A percentile compares a stretch with the other conserved stretches of the same genome.
phyloP scores from a whole-genome alignment of 2,888 invertebrate species.

The Argynnis bischoffii region DNA sequence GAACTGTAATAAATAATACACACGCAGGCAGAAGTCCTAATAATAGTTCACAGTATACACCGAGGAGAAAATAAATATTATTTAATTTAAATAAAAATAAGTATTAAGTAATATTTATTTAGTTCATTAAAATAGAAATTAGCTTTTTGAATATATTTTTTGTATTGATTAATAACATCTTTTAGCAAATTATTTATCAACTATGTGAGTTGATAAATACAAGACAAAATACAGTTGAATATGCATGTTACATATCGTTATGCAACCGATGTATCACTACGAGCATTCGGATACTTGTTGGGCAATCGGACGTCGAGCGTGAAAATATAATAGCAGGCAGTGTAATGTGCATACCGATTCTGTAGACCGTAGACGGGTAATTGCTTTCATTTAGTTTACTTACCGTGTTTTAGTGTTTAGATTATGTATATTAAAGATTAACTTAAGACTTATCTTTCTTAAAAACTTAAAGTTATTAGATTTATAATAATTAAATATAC shows the following conservation, averaged over 20 bases:
- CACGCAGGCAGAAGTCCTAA: no score
- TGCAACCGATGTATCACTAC: slow-evolving; percentile 34
- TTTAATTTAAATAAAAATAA: no score
- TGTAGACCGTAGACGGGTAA: slow-evolving; percentile 46
- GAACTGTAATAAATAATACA: no score
- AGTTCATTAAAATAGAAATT: no score
- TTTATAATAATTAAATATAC: no score
- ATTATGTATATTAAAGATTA: slow-evolving; percentile 11
- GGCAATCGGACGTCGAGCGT: slow-evolving; percentile 56
- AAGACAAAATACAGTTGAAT: slow-evolving; percentile 7
- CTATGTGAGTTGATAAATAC: background rate
- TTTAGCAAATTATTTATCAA: background rate
- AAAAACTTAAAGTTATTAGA: background rate
- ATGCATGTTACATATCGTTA: slow-evolving; percentile 23
- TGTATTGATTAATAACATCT: no score
- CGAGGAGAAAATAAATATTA: no score
- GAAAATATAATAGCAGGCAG: slow-evolving; percentile 61
- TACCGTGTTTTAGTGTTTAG: slow-evolving; percentile 37
- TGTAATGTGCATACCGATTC: slow-evolving; percentile 49
- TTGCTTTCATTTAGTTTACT: slow-evolving; percentile 54
- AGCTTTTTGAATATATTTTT: no score
- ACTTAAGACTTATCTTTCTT: background rate
- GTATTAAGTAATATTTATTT: no score
- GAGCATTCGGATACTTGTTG: slow-evolving; percentile 46
- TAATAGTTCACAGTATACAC: no score